Conservation (phyloP, 1,140 invertebrate genomes). For the Probaryconus sp. region DNA sequence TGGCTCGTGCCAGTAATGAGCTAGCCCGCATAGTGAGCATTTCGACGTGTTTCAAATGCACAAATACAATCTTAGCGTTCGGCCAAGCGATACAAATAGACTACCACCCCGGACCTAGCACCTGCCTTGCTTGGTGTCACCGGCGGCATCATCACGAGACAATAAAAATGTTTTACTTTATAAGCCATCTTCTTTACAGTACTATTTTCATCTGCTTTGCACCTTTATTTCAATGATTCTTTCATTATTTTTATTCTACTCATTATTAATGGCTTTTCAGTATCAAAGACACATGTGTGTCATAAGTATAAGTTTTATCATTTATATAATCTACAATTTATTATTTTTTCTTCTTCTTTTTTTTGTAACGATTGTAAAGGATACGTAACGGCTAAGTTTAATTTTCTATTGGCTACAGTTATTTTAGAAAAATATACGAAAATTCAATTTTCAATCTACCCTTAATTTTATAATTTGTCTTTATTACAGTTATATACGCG, state of each 20-base stretch:
- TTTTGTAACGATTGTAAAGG: too few relatives aligned
- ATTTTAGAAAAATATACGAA: too few relatives aligned
- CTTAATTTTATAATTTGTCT: too few relatives aligned
- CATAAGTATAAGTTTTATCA: too few relatives aligned
- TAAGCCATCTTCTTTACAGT: constrained; percentile 2
- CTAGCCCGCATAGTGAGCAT: constrained; percentile 74
- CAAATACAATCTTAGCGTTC: constrained; percentile 67
- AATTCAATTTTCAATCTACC: too few relatives aligned
- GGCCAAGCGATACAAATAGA: constrained; percentile 68
- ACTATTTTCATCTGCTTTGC: constrained; percentile 19
- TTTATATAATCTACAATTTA: too few relatives aligned
- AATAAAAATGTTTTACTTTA: constrained; percentile 42
- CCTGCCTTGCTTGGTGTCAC: constrained; percentile 68
- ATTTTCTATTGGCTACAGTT: too few relatives aligned
- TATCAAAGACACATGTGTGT: background rate
- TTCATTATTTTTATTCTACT: background rate
- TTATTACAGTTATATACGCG: too few relatives aligned
- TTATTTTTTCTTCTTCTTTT: too few relatives aligned
- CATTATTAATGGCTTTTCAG: too few relatives aligned
- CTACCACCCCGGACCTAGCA: constrained; percentile 71
- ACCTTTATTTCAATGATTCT: constrained; percentile 30
- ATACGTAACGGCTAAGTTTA: too few relatives aligned
- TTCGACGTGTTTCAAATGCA: constrained; percentile 76
- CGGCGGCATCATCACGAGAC: constrained; percentile 33
- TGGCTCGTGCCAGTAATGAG: constrained; percentile 78